Base-by-base conservation (phyloP, 2,113 vertebrate species). In the Trichomycterus rosablanca region DNA sequence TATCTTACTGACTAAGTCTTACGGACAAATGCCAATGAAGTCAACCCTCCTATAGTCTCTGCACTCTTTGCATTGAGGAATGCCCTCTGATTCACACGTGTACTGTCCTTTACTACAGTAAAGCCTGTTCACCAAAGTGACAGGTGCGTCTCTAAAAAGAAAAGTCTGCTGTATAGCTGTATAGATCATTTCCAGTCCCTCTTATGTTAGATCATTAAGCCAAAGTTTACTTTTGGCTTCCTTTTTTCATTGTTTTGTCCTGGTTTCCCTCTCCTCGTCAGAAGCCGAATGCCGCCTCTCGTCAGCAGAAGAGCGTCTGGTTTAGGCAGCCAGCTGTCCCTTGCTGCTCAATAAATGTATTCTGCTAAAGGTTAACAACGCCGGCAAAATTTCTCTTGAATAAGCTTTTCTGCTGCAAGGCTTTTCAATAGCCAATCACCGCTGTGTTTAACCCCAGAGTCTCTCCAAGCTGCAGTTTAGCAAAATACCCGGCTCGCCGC, bases 1-100 rank as follows among this genome's bases (percentile, higher is more conserved):
- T 72, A 59, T 61, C 71, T 68, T 70, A 58, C 65, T 63, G 74
- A 74, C 45, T 75, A 75, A 57, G 55, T 74, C 77, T 2, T 22
- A 28, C 35, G 48, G 63, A 52, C 52, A 56, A 26, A 42, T 46
- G 20, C 20, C 35, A 11, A 19, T 3, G 20, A 48, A 39, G 62
- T 49, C 42, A 23, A 11, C 20, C 15, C 30, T 45, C 32, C 51
- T 54, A 7, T 55, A 32, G 12, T 16, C 32, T 43, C 35, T 24
- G 63, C n/a, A n/a, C n/a, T 74, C 68, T 61, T 45, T 67, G 48
- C 26, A 37, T 65, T 72, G 65, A 75, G 74, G 39, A 58, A 55
- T 55, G 53, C 39, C 32, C 45, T 62, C 45, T 62, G 51, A 50
- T 51, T 63, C 54, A 26, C 64, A n/a, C n/a, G n/a, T n/a, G n/a